A percentile compares a stretch with the other conserved stretches of the same genome.
Evolutionary conservation across 1,140 invertebrate species (phyloP).

Genomic region (Leptinotarsa lineolata): DNA sequence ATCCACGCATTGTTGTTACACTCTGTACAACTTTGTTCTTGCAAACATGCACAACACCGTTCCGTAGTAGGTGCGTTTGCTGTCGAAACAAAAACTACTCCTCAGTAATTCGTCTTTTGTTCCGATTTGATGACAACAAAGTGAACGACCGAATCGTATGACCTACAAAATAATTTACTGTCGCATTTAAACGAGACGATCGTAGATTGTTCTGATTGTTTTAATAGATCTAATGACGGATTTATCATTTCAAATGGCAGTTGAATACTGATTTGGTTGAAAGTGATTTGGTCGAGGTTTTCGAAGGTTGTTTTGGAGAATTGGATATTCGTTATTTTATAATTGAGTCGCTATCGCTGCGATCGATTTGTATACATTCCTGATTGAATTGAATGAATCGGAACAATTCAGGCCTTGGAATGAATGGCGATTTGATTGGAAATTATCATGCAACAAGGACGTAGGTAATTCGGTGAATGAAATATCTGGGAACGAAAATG

Average conservation of each 20-base stretch:
- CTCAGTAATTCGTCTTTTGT: conserved; percentile 24
- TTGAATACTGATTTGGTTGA: background rate
- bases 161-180: conserved; percentile 24
- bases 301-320: too few relatives aligned
- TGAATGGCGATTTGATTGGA: background rate
- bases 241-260: background rate
- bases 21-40: background rate
- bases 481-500: too few relatives aligned
- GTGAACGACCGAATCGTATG: conserved; percentile 34
- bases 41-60: background rate
- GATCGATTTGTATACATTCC: too few relatives aligned
- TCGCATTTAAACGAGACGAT: conserved; percentile 11
- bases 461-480: background rate
- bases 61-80: background rate
- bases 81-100: conserved; percentile 17
- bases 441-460: background rate
- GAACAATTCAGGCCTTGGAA: conserved; percentile 1
- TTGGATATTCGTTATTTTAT: too few relatives aligned
- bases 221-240: background rate
- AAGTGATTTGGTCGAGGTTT: background rate
- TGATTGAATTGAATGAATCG: background rate
- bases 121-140: conserved; percentile 15
- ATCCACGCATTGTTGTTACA: background rate
- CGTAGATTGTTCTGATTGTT: conserved; percentile 2
- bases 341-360: too few relatives aligned